These are phyloP conservation scores for Helobdella robusta DNA, from an alignment of 2,888 invertebrate species.

Conservation along the genomic window DNA sequence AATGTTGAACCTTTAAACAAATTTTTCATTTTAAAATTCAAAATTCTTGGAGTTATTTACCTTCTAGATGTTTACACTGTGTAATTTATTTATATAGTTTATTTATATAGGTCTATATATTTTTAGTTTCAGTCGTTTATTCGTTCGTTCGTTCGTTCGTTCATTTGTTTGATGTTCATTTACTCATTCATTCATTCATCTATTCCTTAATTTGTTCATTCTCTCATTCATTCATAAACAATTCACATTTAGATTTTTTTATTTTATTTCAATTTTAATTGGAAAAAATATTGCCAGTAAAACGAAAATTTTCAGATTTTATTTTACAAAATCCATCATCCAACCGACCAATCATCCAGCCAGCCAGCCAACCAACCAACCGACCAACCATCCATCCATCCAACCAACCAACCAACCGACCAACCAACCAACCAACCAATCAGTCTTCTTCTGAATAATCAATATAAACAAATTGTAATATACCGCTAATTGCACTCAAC, in stretches of 20 bases:
- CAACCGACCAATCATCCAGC: background rate
- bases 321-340: background rate
- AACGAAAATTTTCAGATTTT: no score
- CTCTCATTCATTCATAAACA: background rate
- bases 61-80: no score
- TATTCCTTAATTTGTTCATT: background rate
- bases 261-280: no score
- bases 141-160: conserved; percentile 3
- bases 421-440: background rate
- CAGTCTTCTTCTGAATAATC: background rate
- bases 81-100: no score
- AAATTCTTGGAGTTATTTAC: no score
- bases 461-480: no score
- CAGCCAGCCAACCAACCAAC: background rate
- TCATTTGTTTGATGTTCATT: conserved; percentile 2
- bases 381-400: background rate
- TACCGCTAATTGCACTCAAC: no score
- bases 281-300: no score
- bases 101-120: no score
- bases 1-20: no score
- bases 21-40: no score
- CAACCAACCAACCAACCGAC: background rate
- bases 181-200: conserved; percentile 3
- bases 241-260: background rate
- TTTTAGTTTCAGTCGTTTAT: no score